Percentiles rank a stretch among this genome's conserved stretches.
Evolutionary conservation across 2,113 vertebrate genomes (phyloP).

Genomic region (Prionailurus viverrinus): DNA sequence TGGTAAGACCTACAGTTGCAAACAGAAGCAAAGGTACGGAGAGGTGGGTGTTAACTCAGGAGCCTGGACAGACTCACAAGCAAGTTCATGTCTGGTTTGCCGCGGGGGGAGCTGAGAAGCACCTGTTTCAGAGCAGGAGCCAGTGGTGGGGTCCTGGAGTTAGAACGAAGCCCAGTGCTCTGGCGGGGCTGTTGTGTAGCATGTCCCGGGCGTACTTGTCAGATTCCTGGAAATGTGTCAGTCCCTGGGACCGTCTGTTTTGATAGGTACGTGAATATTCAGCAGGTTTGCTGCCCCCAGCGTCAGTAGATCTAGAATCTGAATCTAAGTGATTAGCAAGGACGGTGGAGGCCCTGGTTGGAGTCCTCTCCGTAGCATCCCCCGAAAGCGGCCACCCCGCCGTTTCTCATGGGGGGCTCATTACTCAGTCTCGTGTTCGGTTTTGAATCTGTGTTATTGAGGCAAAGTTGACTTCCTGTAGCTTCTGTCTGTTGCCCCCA

Average conservation of each 20-base stretch:
- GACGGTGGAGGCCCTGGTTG: no score
- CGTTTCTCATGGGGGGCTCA: no score
- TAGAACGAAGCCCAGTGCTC: neutral
- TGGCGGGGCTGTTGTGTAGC: neutral
- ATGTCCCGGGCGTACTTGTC: no score
- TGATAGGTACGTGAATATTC: neutral
- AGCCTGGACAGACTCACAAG: neutral
- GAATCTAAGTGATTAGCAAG: neutral
- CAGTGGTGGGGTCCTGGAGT: neutral
- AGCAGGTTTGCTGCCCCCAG: neutral
- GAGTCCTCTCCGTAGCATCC: neutral
- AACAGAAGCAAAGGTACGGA: neutral
- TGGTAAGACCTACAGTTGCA: no score
- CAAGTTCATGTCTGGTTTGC: neutral
- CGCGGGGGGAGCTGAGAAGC: neutral
- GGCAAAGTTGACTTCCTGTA: neutral
- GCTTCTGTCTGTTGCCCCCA: no score
- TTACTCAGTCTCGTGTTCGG: neutral
- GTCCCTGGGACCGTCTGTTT: neutral
- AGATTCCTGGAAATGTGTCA: neutral
- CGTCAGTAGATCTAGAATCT: neutral
- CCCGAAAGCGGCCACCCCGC: neutral
- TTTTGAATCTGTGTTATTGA: neutral
- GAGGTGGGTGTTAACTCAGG: neutral
- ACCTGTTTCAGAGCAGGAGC: neutral